These are phyloP conservation scores for Garra rufa DNA, from an alignment of 2,113 vertebrate species.

Conservation along the genomic window DNA sequence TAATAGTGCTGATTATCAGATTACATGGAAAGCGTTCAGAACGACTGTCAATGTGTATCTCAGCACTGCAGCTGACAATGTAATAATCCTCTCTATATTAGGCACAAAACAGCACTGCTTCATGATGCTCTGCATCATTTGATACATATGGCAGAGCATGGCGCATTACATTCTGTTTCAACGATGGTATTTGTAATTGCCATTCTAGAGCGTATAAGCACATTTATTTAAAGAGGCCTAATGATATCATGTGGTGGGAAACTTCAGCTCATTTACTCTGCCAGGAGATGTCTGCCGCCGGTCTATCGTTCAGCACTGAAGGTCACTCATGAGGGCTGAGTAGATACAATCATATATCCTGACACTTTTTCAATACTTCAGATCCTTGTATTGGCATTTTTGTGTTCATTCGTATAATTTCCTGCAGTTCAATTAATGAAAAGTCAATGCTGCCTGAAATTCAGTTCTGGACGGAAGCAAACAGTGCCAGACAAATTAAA, in stretches of 20 bases:
- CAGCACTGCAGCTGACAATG: constrained; percentile 15
- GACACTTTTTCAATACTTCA: background rate
- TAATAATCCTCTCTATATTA: constrained; percentile 27
- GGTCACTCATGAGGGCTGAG: constrained; percentile 3
- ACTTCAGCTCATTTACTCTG: constrained; percentile 24
- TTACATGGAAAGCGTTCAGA: constrained; percentile 34
- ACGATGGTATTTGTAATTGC: constrained; percentile 11
- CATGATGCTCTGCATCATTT: constrained; percentile 7
- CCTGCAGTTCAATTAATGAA: background rate
- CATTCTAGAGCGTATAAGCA: constrained; percentile 2
- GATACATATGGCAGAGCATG: background rate
- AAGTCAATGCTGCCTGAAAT: background rate
- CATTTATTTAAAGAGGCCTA: constrained; percentile 36
- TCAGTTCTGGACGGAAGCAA: background rate
- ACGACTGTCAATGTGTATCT: constrained; percentile 14
- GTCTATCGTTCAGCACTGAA: background rate
- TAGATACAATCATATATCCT: background rate
- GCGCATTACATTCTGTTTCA: background rate
- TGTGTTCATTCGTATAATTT: background rate
- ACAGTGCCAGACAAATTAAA: background rate
- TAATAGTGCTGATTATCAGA: constrained; percentile 54
- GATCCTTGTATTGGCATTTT: background rate
- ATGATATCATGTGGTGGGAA: constrained; percentile 29
- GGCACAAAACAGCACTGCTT: background rate
- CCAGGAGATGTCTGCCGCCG: background rate